Conservation (phyloP, 2,888 invertebrate genomes). For the Dione juno region DNA sequence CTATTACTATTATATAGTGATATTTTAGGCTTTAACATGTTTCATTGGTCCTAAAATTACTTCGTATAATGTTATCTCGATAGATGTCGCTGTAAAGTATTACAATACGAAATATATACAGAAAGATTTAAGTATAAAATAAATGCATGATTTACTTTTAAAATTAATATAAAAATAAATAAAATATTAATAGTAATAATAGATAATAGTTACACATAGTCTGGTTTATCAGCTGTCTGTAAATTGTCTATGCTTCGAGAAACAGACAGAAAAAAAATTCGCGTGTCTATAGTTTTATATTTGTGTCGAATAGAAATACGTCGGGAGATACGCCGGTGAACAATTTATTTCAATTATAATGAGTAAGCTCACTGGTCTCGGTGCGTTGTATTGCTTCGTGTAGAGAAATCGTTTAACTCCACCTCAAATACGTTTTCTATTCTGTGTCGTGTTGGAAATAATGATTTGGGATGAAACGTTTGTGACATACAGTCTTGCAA, state of each 20-base stretch:
- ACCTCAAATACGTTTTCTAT: conserved; percentile 57
- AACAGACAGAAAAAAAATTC: conserved; percentile 33
- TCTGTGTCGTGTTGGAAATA: conserved; percentile 72
- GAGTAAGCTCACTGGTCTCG: conserved; percentile 69
- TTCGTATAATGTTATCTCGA: no score
- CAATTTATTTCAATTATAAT: conserved; percentile 80
- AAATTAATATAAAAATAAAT: no score
- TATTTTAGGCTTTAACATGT: no score
- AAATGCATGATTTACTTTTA: no score
- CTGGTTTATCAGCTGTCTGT: conserved; percentile 6
- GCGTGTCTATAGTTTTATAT: conserved; percentile 68
- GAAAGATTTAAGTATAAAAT: no score
- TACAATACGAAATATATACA: no score
- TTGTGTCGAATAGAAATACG: conserved; percentile 78
- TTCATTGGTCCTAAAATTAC: no score
- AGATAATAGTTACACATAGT: neutral
- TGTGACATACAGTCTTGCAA: conserved; percentile 81
- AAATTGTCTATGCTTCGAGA: conserved; percentile 38
- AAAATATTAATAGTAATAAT: no score
- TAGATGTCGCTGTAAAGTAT: no score
- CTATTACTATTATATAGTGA: no score
- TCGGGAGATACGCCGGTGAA: conserved; percentile 75
- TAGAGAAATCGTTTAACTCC: conserved; percentile 65
- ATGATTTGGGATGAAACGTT: conserved; percentile 78
- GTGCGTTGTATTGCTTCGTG: conserved; percentile 65